phyloP scores from a whole-genome alignment of 2,888 invertebrate species.

The Lepidocyrtinus sp. region DNA sequence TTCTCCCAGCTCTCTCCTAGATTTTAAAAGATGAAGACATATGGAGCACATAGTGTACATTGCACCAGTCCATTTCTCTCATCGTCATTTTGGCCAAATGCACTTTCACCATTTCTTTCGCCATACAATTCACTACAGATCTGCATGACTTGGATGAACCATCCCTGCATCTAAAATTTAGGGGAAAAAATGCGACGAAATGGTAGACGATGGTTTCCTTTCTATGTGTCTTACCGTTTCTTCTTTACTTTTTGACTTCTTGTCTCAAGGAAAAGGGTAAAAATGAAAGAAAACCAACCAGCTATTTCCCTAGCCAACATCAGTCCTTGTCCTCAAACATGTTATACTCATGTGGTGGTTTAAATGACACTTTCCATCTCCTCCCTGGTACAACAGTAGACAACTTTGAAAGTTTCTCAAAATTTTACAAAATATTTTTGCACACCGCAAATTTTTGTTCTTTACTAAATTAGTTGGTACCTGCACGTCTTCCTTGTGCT shows the following conservation, averaged over 20 bases:
- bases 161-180: background rate
- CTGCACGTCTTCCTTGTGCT: too few relatives aligned
- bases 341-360: background rate
- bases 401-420: too few relatives aligned
- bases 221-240: background rate
- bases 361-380: too few relatives aligned
- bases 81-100: too few relatives aligned
- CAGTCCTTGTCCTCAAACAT: background rate
- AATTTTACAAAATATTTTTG: too few relatives aligned
- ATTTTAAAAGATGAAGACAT: slow-evolving; percentile 61
- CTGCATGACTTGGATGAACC: background rate
- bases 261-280: background rate
- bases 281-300: background rate
- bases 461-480: too few relatives aligned
- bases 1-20: background rate
- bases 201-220: slow-evolving; percentile 32
- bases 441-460: too few relatives aligned
- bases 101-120: background rate
- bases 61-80: slow-evolving; percentile 4
- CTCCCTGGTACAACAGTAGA: too few relatives aligned
- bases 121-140: background rate
- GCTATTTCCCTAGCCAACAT: background rate
- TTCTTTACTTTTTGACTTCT: background rate
- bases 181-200: slow-evolving; percentile 27
- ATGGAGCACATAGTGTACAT: slow-evolving; percentile 23